Evolutionary conservation across 2,113 vertebrate genomes (phyloP).

Genomic region (Psilopsiagon aymara): DNA sequence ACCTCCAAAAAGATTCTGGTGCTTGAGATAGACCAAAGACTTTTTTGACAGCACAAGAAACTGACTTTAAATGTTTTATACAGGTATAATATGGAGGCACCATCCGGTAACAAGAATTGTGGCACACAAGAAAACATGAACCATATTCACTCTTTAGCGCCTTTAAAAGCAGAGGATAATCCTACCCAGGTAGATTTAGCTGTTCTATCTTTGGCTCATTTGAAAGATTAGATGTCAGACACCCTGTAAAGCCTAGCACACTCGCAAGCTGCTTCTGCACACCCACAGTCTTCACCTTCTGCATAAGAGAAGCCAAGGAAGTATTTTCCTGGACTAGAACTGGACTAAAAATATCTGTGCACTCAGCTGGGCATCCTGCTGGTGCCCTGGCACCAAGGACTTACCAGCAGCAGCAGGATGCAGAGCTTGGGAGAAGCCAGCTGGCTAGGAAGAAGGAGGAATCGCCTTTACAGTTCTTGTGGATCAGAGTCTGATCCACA

Average conservation of each 20-base stretch:
- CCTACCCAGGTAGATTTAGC: background rate
- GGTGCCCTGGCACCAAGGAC: background rate
- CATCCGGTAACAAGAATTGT: background rate
- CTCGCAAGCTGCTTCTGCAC: background rate
- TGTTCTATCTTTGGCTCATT: background rate
- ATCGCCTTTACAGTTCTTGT: background rate
- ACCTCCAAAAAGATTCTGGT: background rate
- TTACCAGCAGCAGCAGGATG: background rate
- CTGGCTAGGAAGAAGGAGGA: background rate
- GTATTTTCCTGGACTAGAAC: background rate
- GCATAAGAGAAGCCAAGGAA: background rate
- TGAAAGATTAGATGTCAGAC: background rate
- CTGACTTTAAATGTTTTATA: background rate
- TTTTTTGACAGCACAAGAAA: background rate
- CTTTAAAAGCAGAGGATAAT: background rate
- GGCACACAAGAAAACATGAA: background rate
- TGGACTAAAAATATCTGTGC: background rate
- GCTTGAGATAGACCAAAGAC: background rate
- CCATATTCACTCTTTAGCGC: background rate
- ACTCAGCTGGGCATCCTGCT: background rate
- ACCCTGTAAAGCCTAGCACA: background rate
- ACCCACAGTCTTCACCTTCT: background rate
- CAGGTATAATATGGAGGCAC: background rate
- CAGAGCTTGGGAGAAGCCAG: background rate
- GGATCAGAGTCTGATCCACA: fast-evolving